phyloP scores from a whole-genome alignment of 92 coral and sea anemone genomes.

The Chrysogorgia sp. region DNA sequence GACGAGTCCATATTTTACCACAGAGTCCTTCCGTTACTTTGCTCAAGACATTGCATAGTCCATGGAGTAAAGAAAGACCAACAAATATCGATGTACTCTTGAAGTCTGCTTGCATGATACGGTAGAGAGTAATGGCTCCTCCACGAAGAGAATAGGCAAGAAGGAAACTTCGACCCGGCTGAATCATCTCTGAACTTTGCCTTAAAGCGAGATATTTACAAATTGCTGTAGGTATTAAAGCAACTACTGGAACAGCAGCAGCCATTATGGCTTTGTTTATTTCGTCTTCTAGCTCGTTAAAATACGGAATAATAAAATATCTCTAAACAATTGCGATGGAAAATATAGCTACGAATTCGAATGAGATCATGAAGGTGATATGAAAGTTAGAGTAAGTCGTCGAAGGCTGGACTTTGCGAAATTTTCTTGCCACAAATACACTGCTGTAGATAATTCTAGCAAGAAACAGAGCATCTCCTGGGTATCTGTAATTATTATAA shows the following conservation, averaged over 20 bases:
- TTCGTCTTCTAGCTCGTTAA: slow-evolving; percentile 34
- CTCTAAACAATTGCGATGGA: not conserved
- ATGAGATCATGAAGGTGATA: not conserved
- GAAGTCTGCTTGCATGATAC: slow-evolving; percentile 76
- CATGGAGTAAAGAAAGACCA: slow-evolving; percentile 70
- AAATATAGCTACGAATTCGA: not conserved
- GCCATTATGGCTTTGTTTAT: slow-evolving; percentile 59
- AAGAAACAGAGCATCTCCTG: not conserved
- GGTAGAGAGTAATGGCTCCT: slow-evolving; percentile 55
- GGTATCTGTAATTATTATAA: too few species aligned
- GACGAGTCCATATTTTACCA: slow-evolving; percentile 45
- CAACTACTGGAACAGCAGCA: slow-evolving; percentile 59
- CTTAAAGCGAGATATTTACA: slow-evolving; percentile 37
- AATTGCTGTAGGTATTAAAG: slow-evolving; percentile 24
- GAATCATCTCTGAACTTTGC: slow-evolving; percentile 50
- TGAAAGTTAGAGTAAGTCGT: not conserved
- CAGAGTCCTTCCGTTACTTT: slow-evolving; percentile 70
- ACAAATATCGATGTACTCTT: slow-evolving; percentile 53
- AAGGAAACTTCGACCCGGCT: slow-evolving; percentile 57
- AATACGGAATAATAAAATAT: slow-evolving; percentile 54
- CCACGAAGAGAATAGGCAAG: slow-evolving; percentile 51
- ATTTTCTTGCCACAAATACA: not conserved
- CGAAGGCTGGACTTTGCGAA: not conserved
- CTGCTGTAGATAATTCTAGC: slow-evolving; percentile 4
- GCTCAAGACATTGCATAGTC: slow-evolving; percentile 62